Conservation (phyloP, 2,797 vertebrate genomes). For the Orestias chungarensis region DNA sequence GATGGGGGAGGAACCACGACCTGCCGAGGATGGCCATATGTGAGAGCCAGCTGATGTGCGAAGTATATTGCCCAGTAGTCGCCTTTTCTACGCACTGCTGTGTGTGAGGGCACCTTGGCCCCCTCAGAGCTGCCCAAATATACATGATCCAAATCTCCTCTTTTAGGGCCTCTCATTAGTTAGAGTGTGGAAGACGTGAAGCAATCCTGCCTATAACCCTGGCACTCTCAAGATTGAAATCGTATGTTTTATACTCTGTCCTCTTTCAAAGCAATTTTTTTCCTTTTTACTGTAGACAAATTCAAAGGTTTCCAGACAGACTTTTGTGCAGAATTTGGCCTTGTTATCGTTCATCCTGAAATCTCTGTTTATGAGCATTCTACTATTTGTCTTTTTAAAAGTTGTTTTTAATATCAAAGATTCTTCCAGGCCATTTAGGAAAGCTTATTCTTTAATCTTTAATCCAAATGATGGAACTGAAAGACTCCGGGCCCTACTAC, state of each 20-base stretch:
- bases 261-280: constrained; percentile 59
- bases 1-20: constrained; percentile 62
- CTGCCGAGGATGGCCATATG: constrained; percentile 67
- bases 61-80: constrained; percentile 78
- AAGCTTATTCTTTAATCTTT: constrained; percentile 29
- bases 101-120: constrained; percentile 78
- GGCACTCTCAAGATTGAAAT: constrained; percentile 61
- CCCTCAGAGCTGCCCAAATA: constrained; percentile 63
- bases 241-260: constrained; percentile 58
- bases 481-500: too few relatives aligned
- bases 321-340: constrained; percentile 24
- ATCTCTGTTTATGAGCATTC: constrained; percentile 26
- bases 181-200: constrained; percentile 67
- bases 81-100: constrained; percentile 64
- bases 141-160: constrained; percentile 69
- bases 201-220: constrained; percentile 48
- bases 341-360: constrained; percentile 43
- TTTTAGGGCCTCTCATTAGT: constrained; percentile 78
- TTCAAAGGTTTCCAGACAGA: constrained; percentile 26
- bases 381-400: constrained; percentile 34
- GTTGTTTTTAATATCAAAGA: constrained; percentile 26
- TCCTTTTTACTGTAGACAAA: constrained; percentile 39
- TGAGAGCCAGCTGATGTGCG: constrained; percentile 78
- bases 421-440: constrained; percentile 34
- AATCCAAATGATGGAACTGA: too few relatives aligned